Percentiles rank a stretch among this genome's conserved stretches.
Conservation (phyloP, 1,140 invertebrate species). For the Vanessa tameamea region DNA sequence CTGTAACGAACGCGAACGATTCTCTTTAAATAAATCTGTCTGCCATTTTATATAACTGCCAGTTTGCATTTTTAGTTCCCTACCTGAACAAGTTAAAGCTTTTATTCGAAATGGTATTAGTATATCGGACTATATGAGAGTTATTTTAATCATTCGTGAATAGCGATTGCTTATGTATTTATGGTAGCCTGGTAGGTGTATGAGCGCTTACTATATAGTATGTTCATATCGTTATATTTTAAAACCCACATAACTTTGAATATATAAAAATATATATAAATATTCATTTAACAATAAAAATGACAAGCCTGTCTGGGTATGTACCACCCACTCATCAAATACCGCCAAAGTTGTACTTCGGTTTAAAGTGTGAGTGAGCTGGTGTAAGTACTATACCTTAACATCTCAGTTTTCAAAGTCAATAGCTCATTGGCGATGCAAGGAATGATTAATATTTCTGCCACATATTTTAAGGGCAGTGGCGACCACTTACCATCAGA, state of each 20-base stretch:
- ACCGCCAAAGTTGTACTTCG: no score
- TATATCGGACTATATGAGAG: slow-evolving; percentile 8
- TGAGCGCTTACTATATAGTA: background rate
- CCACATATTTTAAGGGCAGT: no score
- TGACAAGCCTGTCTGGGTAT: no score
- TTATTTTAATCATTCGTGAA: slow-evolving; percentile 5
- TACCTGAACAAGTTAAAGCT: slow-evolving; percentile 53
- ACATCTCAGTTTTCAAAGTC: no score
- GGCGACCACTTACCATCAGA: no score
- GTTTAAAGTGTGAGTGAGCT: no score
- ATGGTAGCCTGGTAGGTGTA: background rate
- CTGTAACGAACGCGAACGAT: slow-evolving; percentile 61
- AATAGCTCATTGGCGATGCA: no score
- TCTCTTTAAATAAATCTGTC: slow-evolving; percentile 63
- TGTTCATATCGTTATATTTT: no score
- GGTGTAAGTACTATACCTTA: no score
- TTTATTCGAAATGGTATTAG: slow-evolving; percentile 40
- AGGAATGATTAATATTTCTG: no score
- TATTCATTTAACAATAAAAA: background rate
- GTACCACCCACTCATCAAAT: no score
- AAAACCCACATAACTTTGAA: background rate
- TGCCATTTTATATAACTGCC: slow-evolving; percentile 56
- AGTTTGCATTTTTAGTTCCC: slow-evolving; percentile 54
- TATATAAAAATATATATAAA: background rate
- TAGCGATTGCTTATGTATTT: background rate